A percentile compares a stretch with the other conserved stretches of the same genome.
Evolutionary conservation across 2,797 vertebrate genomes (phyloP).

Genomic region (Anisognathus igniventris): DNA sequence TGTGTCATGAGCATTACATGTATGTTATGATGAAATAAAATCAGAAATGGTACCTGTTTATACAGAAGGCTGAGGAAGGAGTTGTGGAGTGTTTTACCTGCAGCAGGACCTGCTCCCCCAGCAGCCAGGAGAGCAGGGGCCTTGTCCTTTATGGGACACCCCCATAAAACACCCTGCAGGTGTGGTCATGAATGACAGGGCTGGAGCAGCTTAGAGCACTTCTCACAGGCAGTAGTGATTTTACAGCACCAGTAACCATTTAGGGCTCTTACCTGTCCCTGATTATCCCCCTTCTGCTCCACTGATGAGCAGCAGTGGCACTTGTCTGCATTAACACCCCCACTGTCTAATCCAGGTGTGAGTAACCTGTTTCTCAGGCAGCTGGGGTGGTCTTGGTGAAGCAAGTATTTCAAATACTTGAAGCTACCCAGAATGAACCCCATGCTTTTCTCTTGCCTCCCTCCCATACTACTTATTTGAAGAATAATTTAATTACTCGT

Average conservation of each 20-base stretch:
- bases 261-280: background rate
- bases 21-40: constrained; percentile 84
- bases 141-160: rapidly evolving
- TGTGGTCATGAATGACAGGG: rapidly evolving
- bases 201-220: background rate
- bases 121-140: background rate
- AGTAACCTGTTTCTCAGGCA: background rate
- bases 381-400: background rate
- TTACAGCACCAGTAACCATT: background rate
- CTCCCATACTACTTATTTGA: background rate
- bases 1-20: constrained; percentile 74
- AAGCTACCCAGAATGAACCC: background rate
- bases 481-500: background rate
- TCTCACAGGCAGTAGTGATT: background rate
- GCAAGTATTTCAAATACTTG: background rate
- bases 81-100: background rate
- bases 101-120: background rate
- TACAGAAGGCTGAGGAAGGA: constrained; percentile 44
- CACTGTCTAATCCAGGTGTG: rapidly evolving
- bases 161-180: background rate
- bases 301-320: background rate
- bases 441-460: background rate
- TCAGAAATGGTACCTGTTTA: constrained; percentile 80
- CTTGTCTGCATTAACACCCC: background rate
- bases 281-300: background rate